These are phyloP conservation scores for Pristionchus exspectatus DNA, from an alignment of 2,888 invertebrate species.

Conservation along the genomic window DNA sequence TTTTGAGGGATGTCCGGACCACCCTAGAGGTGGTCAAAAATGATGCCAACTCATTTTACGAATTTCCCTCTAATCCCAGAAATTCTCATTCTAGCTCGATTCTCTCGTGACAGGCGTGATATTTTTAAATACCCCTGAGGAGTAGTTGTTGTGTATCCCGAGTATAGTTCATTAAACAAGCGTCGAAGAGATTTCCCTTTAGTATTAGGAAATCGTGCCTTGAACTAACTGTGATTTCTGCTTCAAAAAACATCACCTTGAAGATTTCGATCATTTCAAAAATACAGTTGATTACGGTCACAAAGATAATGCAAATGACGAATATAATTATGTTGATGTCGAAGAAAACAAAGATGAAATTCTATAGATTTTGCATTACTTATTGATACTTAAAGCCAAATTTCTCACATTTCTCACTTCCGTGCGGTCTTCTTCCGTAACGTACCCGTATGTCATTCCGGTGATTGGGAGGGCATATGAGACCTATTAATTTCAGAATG, in stretches of 20 bases:
- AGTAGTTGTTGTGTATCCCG: background rate
- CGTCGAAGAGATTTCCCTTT: background rate
- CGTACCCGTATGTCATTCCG: conserved; percentile 22
- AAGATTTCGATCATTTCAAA: background rate
- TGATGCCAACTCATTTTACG: too few relatives aligned
- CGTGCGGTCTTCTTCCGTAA: background rate
- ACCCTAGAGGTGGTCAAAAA: too few relatives aligned
- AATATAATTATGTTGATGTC: conserved; percentile 9
- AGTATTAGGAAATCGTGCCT: too few relatives aligned
- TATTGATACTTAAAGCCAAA: too few relatives aligned
- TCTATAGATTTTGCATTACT: background rate
- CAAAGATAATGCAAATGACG: background rate
- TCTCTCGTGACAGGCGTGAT: too few relatives aligned
- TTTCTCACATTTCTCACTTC: conserved; percentile 32
- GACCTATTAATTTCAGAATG: background rate
- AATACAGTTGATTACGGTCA: background rate
- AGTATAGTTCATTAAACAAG: background rate
- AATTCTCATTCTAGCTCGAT: too few relatives aligned
- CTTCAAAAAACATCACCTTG: too few relatives aligned
- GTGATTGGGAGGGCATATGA: conserved; percentile 37
- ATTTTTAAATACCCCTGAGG: background rate
- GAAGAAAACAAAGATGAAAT: background rate
- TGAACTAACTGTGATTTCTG: too few relatives aligned
- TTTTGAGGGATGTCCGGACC: too few relatives aligned
- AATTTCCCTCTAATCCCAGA: too few relatives aligned